Percentiles rank a stretch among this genome's conserved stretches.
These are phyloP conservation scores for Psammodynastes pulverulentus DNA, from an alignment of 2,113 vertebrate species.

Conservation along the genomic window DNA sequence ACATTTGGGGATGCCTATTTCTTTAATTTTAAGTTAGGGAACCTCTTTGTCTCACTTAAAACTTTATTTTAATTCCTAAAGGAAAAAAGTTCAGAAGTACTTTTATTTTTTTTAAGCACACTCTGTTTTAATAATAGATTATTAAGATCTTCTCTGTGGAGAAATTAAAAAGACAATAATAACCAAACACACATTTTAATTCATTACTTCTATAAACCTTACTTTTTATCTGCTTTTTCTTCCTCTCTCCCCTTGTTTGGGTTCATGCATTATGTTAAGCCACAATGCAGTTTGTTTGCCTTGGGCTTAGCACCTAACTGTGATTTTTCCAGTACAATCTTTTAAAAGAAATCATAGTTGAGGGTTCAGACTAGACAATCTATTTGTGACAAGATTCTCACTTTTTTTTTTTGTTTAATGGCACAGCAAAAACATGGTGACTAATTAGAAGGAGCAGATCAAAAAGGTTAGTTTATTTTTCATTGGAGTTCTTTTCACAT, in stretches of 20 bases:
- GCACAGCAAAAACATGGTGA: background rate
- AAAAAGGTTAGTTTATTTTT: background rate
- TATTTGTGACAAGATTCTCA: background rate
- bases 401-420: background rate
- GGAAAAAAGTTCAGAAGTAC: background rate
- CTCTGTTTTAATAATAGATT: background rate
- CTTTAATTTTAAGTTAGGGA: background rate
- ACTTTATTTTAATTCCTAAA: slow-evolving; percentile 9
- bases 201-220: background rate
- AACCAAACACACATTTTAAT: slow-evolving; percentile 1
- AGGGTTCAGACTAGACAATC: background rate
- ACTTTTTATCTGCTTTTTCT: background rate
- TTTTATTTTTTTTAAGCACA: background rate
- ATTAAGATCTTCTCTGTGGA: background rate
- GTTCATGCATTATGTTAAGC: background rate
- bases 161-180: background rate
- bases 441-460: background rate
- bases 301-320: background rate
- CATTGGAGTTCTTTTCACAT: background rate
- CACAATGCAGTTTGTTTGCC: background rate
- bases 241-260: background rate
- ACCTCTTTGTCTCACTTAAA: background rate
- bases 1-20: background rate
- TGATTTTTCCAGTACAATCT: background rate
- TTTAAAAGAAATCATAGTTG: background rate